Evolutionary conservation across 1,140 invertebrate species (phyloP), one percentile per base, ranked within the genome.

Genomic region (Drosophila bipectinata): DNA sequence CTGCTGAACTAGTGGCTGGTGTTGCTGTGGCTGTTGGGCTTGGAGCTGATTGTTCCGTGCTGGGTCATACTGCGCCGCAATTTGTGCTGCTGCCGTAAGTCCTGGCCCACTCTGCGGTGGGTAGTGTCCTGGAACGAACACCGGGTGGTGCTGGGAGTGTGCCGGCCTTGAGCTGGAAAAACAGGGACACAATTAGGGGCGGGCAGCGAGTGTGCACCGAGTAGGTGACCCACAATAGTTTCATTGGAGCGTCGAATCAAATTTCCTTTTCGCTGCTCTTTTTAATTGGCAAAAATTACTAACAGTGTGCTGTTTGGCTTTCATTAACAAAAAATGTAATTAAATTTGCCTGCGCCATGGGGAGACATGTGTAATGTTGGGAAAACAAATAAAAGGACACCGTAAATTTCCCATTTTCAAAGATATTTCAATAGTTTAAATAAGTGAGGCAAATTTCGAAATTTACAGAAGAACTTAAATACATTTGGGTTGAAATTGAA

Each of bases 41-140:
- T 83, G 87, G 4, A 69, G 77, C n/a, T 60, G 77, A 64, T 73
- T 82, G 59, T 79, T 83, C n/a, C 89, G 89, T 9, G 75, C 54
- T n/a, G 90, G 90, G 24, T 91, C 90, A 59, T 91, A 91, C 72
- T 91, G 90, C 2, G 88, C 88, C 5, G 82, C 90, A 60, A 91
- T 91, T 55, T 91, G 85, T n/a, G 90, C 88, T 24, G 90, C 87
- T 28, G 78, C 67, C 59, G 83, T 77, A 6, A 83, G 79, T 48
- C 54, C 79, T 28, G 58, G 64, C 4, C 57, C 78, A 12, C 15
- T 32, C n/a, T 63, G 61, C 24, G 63, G 72, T 18, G 60, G 71
- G 30, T 60, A 56, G 8, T 68, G 84, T 26, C 79, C 76, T 14
- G 83, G 54, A 21, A 78, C 87, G 64, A 75, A 91, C 18, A 91